Percentiles rank a stretch among this genome's conserved stretches.
Evolutionary conservation across 2,797 vertebrate species (phyloP).

Genomic region (Phylloscopus collybita): DNA sequence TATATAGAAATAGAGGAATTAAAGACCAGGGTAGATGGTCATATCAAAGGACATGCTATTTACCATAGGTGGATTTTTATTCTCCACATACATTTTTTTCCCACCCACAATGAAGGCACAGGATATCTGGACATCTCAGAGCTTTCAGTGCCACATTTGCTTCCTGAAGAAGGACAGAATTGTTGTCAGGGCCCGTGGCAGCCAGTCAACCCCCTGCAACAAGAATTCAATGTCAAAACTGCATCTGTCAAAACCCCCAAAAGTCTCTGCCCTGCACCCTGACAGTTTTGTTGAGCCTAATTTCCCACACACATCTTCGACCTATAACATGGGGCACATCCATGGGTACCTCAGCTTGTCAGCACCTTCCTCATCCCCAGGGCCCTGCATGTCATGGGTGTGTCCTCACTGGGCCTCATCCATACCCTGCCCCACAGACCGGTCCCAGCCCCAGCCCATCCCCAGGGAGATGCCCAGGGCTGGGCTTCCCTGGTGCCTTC

Average conservation of each 20-base stretch:
- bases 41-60: background rate
- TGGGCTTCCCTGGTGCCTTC: background rate
- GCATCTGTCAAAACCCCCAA: too few relatives aligned
- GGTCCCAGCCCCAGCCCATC: background rate
- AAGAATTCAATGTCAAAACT: background rate
- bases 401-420: background rate
- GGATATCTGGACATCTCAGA: background rate
- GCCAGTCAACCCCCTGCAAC: background rate
- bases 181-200: background rate
- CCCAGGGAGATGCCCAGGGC: too few relatives aligned
- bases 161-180: background rate
- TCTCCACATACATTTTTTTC: background rate
- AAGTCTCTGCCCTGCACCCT: background rate
- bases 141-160: background rate
- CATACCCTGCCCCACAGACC: background rate
- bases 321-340: too few relatives aligned
- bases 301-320: rapidly evolving
- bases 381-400: rapidly evolving
- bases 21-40: background rate
- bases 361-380: background rate
- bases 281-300: background rate
- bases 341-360: background rate
- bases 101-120: background rate
- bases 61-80: background rate
- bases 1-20: background rate